phyloP scores from a whole-genome alignment of 2,888 invertebrate species.

The Hymenopus coronatus region DNA sequence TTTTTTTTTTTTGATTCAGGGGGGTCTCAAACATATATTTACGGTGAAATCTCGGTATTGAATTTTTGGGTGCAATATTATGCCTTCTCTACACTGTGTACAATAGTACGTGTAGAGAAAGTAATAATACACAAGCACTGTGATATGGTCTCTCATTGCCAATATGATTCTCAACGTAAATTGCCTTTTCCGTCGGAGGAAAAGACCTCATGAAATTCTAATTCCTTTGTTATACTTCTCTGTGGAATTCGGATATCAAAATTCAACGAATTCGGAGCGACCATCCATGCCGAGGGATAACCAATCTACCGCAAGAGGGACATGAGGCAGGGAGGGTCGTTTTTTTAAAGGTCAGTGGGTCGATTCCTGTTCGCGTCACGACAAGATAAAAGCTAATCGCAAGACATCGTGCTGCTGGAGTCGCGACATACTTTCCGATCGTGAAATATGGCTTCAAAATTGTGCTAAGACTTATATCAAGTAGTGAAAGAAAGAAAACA shows the following conservation, averaged over 20 bases:
- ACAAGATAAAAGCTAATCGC: neutral
- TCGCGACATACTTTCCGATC: too few relatives aligned
- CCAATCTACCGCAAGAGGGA: neutral
- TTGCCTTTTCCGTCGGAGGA: neutral
- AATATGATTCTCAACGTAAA: neutral
- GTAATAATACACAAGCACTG: too few relatives aligned
- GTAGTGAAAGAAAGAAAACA: too few relatives aligned
- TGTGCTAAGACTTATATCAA: too few relatives aligned
- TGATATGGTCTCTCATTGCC: too few relatives aligned
- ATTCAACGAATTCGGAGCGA: neutral
- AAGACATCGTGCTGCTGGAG: neutral
- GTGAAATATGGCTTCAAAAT: too few relatives aligned
- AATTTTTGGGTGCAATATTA: too few relatives aligned
- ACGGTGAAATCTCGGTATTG: too few relatives aligned
- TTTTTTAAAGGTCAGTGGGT: conserved; percentile 15
- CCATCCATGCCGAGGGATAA: neutral
- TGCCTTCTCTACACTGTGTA: too few relatives aligned
- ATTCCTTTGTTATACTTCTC: neutral
- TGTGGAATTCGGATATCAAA: neutral
- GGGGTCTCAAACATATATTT: too few relatives aligned
- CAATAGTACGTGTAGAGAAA: too few relatives aligned
- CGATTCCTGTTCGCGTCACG: conserved; percentile 9
- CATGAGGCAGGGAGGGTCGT: neutral
- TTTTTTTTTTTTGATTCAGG: too few relatives aligned
- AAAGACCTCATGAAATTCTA: neutral